These are phyloP conservation scores for Pavo muticus DNA, from an alignment of 2,113 vertebrate species.

Conservation along the genomic window DNA sequence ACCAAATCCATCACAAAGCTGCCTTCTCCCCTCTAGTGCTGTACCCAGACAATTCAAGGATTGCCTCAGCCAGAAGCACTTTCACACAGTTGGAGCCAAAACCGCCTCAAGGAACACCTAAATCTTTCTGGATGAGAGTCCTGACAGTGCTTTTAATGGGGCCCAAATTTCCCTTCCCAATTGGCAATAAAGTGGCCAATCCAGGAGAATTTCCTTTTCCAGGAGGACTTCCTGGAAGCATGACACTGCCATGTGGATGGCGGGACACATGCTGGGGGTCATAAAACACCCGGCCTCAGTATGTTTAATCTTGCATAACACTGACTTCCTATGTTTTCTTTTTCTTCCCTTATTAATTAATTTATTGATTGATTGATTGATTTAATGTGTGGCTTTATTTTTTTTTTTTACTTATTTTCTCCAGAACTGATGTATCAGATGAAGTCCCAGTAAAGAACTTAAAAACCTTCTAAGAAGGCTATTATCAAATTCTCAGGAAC, in stretches of 20 bases:
- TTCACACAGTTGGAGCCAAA: slow-evolving; percentile 52
- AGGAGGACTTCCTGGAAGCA: slow-evolving; percentile 11
- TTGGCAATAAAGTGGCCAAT: neutral
- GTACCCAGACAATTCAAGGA: neutral
- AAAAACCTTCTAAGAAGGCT: neutral
- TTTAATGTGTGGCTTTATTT: neutral
- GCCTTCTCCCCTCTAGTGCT: neutral
- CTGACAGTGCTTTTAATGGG: accelerated
- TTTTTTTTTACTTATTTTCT: neutral
- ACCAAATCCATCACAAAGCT: neutral
- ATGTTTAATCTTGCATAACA: neutral
- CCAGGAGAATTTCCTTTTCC: neutral
- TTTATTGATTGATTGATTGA: neutral
- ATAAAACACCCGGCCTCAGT: neutral
- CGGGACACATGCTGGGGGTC: neutral
- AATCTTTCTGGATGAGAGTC: neutral
- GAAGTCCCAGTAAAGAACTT: neutral
- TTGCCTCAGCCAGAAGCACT: slow-evolving; percentile 33
- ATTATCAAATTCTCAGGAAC: neutral
- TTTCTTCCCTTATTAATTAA: neutral
- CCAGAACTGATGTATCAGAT: neutral
- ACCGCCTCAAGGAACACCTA: slow-evolving; percentile 13
- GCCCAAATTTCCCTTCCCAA: slow-evolving; percentile 6
- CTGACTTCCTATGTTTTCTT: neutral
- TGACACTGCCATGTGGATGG: neutral